phyloP scores from a whole-genome alignment of 2,888 invertebrate species.

The Aspidiotus destructor region DNA sequence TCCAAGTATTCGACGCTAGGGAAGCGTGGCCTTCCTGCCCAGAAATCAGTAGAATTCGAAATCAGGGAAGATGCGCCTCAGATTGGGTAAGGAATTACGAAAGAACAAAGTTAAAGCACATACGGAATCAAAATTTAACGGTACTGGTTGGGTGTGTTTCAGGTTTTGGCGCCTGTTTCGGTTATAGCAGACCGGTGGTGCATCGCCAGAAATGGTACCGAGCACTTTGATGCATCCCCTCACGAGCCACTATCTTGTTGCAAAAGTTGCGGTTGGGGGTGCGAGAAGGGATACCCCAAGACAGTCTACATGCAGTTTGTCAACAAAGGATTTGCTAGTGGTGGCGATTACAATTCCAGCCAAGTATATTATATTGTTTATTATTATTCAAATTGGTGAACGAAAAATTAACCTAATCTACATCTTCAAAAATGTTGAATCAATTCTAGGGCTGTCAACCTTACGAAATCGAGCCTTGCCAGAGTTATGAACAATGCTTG shows the following conservation, averaged over 20 bases:
- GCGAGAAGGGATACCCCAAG: conserved; percentile 30
- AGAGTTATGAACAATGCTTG: neutral
- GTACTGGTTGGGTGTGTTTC: neutral
- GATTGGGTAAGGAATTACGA: conserved; percentile 52
- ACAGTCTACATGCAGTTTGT: conserved; percentile 33
- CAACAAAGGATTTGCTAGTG: conserved; percentile 34
- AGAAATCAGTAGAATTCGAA: conserved; percentile 67
- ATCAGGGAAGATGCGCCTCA: conserved; percentile 82
- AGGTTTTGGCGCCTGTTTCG: conserved; percentile 32
- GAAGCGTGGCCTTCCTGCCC: conserved; percentile 73
- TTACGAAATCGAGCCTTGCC: conserved; percentile 5
- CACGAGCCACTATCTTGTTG: conserved; percentile 34
- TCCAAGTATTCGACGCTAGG: conserved; percentile 59
- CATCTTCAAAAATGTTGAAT: neutral
- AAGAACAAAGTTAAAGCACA: neutral
- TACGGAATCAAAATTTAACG: neutral
- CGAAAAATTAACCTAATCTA: neutral
- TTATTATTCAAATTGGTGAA: neutral
- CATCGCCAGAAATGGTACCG: conserved; percentile 32
- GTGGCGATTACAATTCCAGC: conserved; percentile 33
- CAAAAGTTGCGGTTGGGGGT: conserved; percentile 33
- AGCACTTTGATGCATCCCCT: conserved; percentile 30
- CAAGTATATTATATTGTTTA: conserved; percentile 20
- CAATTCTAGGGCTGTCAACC: conserved; percentile 8
- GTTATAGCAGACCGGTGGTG: conserved; percentile 34